Evolutionary conservation across 2,113 vertebrate species (phyloP).

Genomic region (Glareola pratincola): DNA sequence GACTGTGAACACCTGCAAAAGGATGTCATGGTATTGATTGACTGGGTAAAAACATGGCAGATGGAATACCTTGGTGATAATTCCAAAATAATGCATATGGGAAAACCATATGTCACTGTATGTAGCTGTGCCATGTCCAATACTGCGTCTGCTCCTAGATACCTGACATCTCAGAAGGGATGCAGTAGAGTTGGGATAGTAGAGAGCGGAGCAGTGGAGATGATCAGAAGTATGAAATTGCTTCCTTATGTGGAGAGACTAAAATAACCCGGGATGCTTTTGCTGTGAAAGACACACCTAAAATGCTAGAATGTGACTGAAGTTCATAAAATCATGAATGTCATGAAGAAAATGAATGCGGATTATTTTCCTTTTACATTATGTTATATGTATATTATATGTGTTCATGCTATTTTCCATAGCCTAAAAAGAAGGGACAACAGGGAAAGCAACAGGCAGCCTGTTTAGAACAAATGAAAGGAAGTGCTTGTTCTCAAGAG

Average conservation of each 20-base stretch:
- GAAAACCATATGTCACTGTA: constrained; percentile 3
- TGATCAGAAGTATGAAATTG: not conserved
- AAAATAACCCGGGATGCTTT: not conserved
- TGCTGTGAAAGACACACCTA: not conserved
- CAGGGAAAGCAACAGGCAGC: not conserved
- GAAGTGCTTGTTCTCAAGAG: not conserved
- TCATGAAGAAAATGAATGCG: not conserved
- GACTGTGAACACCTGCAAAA: constrained; percentile 47
- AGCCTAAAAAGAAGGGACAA: not conserved
- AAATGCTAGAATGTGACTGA: not conserved
- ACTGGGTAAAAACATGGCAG: constrained; percentile 10
- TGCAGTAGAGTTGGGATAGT: not conserved
- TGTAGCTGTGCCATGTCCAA: not conserved
- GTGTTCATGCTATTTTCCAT: not conserved
- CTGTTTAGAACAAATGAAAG: not conserved
- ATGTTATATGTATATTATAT: not conserved
- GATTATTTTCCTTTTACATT: not conserved
- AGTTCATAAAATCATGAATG: not conserved
- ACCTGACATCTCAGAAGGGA: not conserved
- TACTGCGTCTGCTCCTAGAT: not conserved
- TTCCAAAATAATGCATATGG: not conserved
- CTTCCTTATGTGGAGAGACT: not conserved
- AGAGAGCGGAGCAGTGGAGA: not conserved
- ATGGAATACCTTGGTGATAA: constrained; percentile 6
- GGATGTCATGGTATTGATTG: not conserved